phyloP scores from a whole-genome alignment of 2,113 vertebrate genomes.

The Bothrops jararaca region DNA sequence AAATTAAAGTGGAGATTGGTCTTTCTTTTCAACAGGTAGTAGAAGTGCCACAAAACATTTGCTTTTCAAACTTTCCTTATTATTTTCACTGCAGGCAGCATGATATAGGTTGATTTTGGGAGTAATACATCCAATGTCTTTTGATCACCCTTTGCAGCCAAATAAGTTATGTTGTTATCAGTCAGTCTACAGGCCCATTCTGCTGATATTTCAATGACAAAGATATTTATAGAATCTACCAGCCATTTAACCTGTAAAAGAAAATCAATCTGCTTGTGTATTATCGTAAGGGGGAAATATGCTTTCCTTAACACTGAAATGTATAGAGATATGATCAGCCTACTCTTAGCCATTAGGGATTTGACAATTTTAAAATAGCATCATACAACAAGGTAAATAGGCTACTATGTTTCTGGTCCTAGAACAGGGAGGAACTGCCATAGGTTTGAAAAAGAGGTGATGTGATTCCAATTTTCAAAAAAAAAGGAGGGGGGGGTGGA shows the following conservation, averaged over 20 bases:
- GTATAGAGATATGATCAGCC: not conserved
- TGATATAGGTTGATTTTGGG: not conserved
- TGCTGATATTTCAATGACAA: not conserved
- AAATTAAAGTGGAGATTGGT: not conserved
- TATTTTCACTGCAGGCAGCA: not conserved
- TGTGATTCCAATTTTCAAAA: too few relatives aligned
- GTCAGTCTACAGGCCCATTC: not conserved
- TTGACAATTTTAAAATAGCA: not conserved
- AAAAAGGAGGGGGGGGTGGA: rapidly evolving
- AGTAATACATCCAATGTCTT: not conserved
- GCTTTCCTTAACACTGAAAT: not conserved
- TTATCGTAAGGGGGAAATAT: not conserved
- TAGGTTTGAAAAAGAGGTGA: too few relatives aligned
- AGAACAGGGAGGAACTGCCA: too few relatives aligned
- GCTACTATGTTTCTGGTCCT: too few relatives aligned
- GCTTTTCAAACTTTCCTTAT: not conserved
- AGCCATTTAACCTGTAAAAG: not conserved
- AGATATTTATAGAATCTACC: not conserved
- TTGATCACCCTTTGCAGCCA: not conserved
- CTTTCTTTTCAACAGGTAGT: not conserved
- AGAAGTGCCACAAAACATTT: not conserved
- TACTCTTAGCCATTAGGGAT: not conserved
- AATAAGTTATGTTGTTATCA: not conserved
- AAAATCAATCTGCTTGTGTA: not conserved
- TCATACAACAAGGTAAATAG: not conserved